Evolutionary conservation across 2,797 vertebrate species (phyloP).

Genomic region (Myotis vivesi): DNA sequence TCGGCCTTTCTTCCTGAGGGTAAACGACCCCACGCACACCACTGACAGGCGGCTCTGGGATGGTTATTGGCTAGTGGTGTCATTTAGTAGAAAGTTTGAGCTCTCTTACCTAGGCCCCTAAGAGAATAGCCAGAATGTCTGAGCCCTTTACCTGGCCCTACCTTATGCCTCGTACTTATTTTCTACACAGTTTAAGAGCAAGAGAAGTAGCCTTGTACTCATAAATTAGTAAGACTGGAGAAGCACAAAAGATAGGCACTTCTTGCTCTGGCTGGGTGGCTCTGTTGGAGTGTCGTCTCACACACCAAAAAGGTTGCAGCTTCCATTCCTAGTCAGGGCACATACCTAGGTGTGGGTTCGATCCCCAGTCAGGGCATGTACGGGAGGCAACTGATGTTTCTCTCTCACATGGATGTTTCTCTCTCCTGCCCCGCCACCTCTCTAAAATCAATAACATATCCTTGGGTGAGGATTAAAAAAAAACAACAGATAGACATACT

Average conservation of each 20-base stretch:
- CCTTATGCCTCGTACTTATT: background rate
- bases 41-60: background rate
- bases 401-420: background rate
- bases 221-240: background rate
- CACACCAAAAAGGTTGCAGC: background rate
- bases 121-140: background rate
- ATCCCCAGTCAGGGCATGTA: background rate
- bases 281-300: background rate
- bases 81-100: background rate
- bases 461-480: background rate
- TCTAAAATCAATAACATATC: background rate
- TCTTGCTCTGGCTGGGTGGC: background rate
- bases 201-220: background rate
- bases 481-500: background rate
- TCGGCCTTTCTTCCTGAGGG: conserved; percentile 88
- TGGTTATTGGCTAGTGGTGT: background rate
- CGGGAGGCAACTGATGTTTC: background rate
- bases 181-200: background rate
- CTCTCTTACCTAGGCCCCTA: background rate
- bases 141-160: background rate
- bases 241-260: background rate
- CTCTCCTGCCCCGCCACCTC: background rate
- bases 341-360: background rate
- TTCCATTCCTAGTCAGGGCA: background rate
- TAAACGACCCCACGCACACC: conserved; percentile 50